Conservation (phyloP, 2,888 invertebrate species). For the Caradrina clavipalpis region DNA sequence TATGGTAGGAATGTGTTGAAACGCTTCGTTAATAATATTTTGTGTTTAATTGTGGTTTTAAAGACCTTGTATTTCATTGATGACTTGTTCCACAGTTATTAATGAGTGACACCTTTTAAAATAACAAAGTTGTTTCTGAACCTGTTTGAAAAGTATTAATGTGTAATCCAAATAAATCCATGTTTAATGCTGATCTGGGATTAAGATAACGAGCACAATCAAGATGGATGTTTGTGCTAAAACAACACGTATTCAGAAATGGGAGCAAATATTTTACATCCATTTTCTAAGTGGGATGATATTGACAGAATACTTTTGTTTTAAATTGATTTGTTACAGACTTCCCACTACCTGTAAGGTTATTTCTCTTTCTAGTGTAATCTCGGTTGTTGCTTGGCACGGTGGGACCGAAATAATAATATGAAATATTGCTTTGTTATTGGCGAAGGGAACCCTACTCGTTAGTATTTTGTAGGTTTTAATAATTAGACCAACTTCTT, state of each 20-base stretch:
- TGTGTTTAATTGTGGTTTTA: slow-evolving; percentile 26
- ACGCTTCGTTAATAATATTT: slow-evolving; percentile 14
- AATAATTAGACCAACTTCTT: slow-evolving; percentile 15
- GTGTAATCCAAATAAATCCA: slow-evolving; percentile 7
- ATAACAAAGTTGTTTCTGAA: slow-evolving; percentile 5
- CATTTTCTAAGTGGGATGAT: slow-evolving; percentile 5
- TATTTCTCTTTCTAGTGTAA: slow-evolving; percentile 4
- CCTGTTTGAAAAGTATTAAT: slow-evolving; percentile 1
- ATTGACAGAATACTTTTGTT: slow-evolving; percentile 13
- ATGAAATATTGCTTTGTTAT: slow-evolving; percentile 17
- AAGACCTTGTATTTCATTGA: slow-evolving; percentile 19
- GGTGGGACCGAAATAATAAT: slow-evolving; percentile 25
- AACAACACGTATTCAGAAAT: slow-evolving; percentile 40
- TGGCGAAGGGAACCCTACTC: background rate
- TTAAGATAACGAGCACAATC: slow-evolving; percentile 18
- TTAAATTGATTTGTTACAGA: slow-evolving; percentile 10
- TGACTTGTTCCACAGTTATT: background rate
- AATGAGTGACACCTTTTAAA: slow-evolving; percentile 12
- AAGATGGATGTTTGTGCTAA: slow-evolving; percentile 40
- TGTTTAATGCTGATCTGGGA: slow-evolving; percentile 16
- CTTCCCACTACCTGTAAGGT: slow-evolving; percentile 10
- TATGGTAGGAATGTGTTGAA: background rate
- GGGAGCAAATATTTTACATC: slow-evolving; percentile 26
- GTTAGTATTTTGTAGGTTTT: slow-evolving; percentile 26
- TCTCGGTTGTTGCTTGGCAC: background rate